Percentiles rank a stretch among this genome's conserved stretches.
These are phyloP conservation scores for Rhagonycha fulva DNA, from an alignment of 2,888 invertebrate genomes.

Conservation along the genomic window DNA sequence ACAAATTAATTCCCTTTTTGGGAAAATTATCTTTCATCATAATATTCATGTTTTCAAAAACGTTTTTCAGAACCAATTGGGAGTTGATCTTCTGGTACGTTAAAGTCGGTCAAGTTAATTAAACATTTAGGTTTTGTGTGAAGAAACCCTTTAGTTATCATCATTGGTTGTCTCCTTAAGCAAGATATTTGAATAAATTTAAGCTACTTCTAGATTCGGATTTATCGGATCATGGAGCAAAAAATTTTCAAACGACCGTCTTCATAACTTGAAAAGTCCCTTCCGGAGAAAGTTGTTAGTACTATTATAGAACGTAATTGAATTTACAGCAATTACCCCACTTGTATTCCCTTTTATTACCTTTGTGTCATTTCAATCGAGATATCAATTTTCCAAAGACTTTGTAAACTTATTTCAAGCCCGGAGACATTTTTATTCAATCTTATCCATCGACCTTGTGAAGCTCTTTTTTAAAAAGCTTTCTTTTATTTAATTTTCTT, in stretches of 20 bases:
- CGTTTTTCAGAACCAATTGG: not conserved
- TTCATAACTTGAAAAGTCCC: not conserved
- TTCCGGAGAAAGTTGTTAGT: not conserved
- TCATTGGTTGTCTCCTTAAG: not conserved
- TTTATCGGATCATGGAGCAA: not conserved
- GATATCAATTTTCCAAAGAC: not conserved
- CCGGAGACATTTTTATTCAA: not conserved
- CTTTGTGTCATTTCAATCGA: not conserved
- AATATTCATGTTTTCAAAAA: not conserved
- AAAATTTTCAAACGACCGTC: not conserved
- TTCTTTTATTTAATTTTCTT: not conserved
- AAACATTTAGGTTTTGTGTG: not conserved
- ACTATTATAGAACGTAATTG: not conserved
- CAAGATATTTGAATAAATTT: not conserved
- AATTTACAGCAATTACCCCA: not conserved
- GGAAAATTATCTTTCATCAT: not conserved
- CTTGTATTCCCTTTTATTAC: not conserved
- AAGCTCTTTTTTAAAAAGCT: not conserved
- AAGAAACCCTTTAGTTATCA: not conserved
- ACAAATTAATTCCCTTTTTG: not conserved
- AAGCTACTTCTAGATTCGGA: not conserved
- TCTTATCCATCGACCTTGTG: not conserved
- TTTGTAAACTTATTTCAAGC: not conserved
- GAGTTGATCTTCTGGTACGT: not conserved
- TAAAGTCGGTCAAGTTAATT: not conserved